Conservation (phyloP, 2,797 vertebrate genomes). For the Neostethus bicornis region DNA sequence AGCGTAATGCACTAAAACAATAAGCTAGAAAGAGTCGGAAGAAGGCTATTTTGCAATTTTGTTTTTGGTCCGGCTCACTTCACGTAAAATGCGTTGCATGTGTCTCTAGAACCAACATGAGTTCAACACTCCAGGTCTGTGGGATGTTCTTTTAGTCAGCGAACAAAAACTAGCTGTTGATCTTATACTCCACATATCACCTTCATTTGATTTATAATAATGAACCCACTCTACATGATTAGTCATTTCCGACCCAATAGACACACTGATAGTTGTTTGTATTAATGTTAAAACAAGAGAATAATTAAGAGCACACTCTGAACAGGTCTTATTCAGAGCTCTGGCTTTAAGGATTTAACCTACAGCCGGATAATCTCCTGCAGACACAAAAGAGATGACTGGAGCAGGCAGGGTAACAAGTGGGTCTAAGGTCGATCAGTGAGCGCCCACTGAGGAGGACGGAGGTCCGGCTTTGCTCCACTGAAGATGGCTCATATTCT, state of each 20-base stretch:
- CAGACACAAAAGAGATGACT: slow-evolving; percentile 77
- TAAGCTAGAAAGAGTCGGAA: no score
- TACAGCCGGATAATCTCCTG: slow-evolving; percentile 71
- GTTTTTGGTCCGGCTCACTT: no score
- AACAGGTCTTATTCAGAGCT: slow-evolving; percentile 39
- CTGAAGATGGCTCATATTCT: slow-evolving; percentile 10
- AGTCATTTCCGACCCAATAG: not conserved
- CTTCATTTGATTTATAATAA: not conserved
- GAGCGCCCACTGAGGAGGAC: slow-evolving; percentile 41
- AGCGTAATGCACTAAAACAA: no score
- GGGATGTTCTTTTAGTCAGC: no score
- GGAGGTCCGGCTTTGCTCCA: slow-evolving; percentile 51
- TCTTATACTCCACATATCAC: no score
- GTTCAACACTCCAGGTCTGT: no score
- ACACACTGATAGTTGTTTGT: slow-evolving; percentile 3
- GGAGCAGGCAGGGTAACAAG: slow-evolving; percentile 55
- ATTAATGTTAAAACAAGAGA: slow-evolving; percentile 20
- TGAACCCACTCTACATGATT: not conserved
- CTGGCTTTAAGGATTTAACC: slow-evolving; percentile 69
- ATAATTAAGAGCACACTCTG: slow-evolving; percentile 42
- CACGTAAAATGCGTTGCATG: no score
- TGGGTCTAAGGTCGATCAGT: slow-evolving; percentile 59
- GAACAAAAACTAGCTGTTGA: no score
- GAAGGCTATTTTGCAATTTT: no score
- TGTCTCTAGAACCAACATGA: no score